These are phyloP conservation scores for Tribolium madens DNA, from an alignment of 1,140 invertebrate species.

Conservation along the genomic window DNA sequence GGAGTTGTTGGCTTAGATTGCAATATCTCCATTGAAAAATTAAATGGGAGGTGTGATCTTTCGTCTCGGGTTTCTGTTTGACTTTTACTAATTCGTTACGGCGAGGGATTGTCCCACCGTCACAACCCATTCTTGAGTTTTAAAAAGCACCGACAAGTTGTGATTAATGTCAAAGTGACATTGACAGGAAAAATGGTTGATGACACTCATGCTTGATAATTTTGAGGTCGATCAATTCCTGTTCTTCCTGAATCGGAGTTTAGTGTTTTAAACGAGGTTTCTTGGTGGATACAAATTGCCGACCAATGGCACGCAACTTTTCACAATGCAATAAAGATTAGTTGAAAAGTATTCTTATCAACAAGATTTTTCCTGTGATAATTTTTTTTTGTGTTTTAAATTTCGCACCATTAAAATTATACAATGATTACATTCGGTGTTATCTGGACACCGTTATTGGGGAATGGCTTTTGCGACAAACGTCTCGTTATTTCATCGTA, in stretches of 20 bases:
- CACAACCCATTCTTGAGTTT: conserved; percentile 89
- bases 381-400: not conserved
- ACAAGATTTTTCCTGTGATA: not conserved
- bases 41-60: conserved; percentile 93
- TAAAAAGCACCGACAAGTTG: not conserved
- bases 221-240: too few relatives aligned
- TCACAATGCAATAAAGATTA: not conserved
- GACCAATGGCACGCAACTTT: not conserved
- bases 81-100: conserved; percentile 92
- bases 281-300: not conserved
- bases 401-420: not conserved
- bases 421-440: not conserved
- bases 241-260: too few relatives aligned
- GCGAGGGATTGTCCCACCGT: conserved; percentile 98
- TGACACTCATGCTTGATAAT: too few relatives aligned
- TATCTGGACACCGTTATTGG: not conserved
- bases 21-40: conserved; percentile 96
- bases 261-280: too few relatives aligned
- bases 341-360: not conserved
- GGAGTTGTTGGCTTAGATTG: conserved; percentile 86
- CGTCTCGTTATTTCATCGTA: not conserved
- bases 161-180: not conserved
- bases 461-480: not conserved
- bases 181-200: not conserved
- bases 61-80: conserved; percentile 95